Conservation (phyloP, 2,888 invertebrate species). For the Parnassius smintheus region DNA sequence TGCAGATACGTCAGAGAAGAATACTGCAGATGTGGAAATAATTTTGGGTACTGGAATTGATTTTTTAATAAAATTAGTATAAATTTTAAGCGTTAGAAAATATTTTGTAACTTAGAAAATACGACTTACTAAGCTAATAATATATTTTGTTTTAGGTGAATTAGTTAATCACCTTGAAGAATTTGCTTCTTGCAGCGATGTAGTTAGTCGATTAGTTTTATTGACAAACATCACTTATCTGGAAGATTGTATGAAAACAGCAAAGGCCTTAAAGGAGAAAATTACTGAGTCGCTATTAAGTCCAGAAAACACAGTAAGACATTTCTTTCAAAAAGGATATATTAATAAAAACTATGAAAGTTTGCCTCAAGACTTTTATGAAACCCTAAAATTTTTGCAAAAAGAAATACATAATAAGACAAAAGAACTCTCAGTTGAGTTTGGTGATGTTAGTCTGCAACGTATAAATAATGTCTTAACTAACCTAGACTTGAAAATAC, state of each 20-base stretch:
- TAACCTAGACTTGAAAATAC: not conserved
- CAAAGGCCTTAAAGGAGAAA: not conserved
- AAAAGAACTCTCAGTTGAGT: not conserved
- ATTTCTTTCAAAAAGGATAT: not conserved
- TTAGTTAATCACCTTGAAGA: not conserved
- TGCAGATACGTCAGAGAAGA: too few relatives aligned
- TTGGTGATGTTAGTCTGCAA: not conserved
- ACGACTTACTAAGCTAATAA: too few relatives aligned
- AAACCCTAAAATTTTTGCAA: not conserved
- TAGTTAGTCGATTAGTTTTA: not conserved
- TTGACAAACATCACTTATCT: not conserved
- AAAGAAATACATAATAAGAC: not conserved
- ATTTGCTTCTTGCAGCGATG: not conserved
- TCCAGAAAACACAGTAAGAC: not conserved
- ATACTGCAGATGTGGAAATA: too few relatives aligned
- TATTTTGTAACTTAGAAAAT: too few relatives aligned
- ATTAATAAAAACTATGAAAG: not conserved
- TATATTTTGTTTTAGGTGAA: not conserved
- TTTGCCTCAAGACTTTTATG: not conserved
- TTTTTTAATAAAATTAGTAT: too few relatives aligned
- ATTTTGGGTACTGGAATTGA: too few relatives aligned
- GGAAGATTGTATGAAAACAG: not conserved
- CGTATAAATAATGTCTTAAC: not conserved
- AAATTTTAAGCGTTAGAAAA: too few relatives aligned
- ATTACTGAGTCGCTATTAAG: not conserved